Percentiles rank a stretch among this genome's conserved stretches.
Evolutionary conservation across 2,888 invertebrate species (phyloP).

Genomic region (Dioctria rufipes): DNA sequence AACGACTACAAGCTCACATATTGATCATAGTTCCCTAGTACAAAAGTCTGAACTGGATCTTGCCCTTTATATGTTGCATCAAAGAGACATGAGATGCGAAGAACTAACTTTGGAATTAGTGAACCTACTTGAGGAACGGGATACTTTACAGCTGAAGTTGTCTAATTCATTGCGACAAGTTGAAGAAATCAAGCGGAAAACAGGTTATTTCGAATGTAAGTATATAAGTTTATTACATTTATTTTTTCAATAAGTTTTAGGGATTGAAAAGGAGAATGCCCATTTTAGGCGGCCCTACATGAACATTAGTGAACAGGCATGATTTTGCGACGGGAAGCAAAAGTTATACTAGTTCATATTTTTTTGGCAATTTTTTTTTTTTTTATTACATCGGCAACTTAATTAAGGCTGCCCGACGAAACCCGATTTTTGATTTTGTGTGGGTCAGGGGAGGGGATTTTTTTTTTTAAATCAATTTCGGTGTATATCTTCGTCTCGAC

Average conservation of each 20-base stretch:
- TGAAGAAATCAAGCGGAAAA: slow-evolving; percentile 73
- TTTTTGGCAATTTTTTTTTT: too few relatives aligned
- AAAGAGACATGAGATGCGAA: slow-evolving; percentile 88
- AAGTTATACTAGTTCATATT: too few relatives aligned
- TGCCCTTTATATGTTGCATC: slow-evolving; percentile 88
- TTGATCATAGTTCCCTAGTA: slow-evolving; percentile 59
- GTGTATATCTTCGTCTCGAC: too few relatives aligned
- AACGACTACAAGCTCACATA: slow-evolving; percentile 55
- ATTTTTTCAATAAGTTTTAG: background rate
- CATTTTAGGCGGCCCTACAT: too few relatives aligned
- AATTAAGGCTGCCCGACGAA: too few relatives aligned
- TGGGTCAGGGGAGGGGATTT: too few relatives aligned
- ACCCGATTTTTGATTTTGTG: too few relatives aligned
- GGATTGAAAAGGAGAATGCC: too few relatives aligned
- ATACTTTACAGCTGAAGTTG: slow-evolving; percentile 85
- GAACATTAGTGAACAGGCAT: too few relatives aligned
- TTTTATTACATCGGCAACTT: too few relatives aligned
- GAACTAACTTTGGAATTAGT: slow-evolving; percentile 89
- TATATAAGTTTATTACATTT: slow-evolving; percentile 29
- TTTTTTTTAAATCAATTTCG: too few relatives aligned
- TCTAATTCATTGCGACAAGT: slow-evolving; percentile 85
- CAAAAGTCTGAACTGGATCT: slow-evolving; percentile 81
- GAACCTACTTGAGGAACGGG: slow-evolving; percentile 86
- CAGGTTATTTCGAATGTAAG: slow-evolving; percentile 61
- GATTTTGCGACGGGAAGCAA: too few relatives aligned